Percentiles rank a stretch among this genome's conserved stretches.
phyloP scores from a whole-genome alignment of 1,140 invertebrate species.

The Adoxophyes honmai region DNA sequence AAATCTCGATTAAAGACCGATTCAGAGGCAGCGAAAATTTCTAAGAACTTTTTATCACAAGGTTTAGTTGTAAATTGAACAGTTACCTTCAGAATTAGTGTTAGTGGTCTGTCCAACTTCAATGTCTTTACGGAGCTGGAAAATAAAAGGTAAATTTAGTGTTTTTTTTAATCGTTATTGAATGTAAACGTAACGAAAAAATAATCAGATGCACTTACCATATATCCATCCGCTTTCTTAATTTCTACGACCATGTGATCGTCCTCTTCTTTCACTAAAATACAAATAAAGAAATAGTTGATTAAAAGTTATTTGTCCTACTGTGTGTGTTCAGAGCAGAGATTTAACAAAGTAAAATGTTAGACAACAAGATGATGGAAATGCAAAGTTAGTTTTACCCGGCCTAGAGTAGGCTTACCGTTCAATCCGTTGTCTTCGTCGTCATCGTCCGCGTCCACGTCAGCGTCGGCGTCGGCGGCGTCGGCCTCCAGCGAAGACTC shows the following conservation, averaged over 20 bases:
- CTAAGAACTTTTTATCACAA: too few species aligned
- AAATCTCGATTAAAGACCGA: too few species aligned
- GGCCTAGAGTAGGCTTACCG: constrained; percentile 34
- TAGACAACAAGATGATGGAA: too few species aligned
- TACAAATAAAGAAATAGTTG: too few species aligned
- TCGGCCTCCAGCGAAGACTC: constrained; percentile 59
- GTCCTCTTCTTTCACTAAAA: constrained; percentile 60
- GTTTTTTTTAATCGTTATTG: not conserved
- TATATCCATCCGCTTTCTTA: constrained; percentile 55
- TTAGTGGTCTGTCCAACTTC: constrained; percentile 15
- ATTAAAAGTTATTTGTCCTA: too few species aligned
- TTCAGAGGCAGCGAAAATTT: too few species aligned
- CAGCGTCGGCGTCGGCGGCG: constrained; percentile 25
- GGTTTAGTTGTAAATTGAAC: too few species aligned
- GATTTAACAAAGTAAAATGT: too few species aligned
- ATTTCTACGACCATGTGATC: constrained; percentile 67
- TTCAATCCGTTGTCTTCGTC: constrained; percentile 55
- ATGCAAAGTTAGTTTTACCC: too few species aligned
- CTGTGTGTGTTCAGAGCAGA: too few species aligned
- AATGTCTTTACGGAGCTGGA: not conserved
- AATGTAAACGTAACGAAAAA: not conserved
- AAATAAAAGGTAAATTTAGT: not conserved
- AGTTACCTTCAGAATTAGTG: constrained; percentile 51
- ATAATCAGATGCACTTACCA: constrained; percentile 36
- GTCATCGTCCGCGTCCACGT: constrained; percentile 48